Evolutionary conservation across 2,797 vertebrate species (phyloP).

Genomic region (Cyclopterus lumpus): DNA sequence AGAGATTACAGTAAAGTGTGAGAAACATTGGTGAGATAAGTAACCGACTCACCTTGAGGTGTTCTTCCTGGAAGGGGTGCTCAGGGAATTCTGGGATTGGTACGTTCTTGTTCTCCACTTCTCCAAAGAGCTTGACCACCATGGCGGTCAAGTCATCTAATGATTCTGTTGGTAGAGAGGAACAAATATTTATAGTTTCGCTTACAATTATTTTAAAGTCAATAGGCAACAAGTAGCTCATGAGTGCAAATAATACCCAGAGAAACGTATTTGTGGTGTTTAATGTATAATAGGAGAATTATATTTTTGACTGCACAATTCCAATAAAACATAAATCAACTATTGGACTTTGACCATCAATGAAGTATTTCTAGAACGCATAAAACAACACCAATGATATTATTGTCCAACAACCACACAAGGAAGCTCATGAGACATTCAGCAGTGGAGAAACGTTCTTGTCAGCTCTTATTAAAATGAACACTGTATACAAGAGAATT

Average conservation of each 20-base stretch:
- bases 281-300: background rate
- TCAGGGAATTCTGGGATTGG: conserved; percentile 95
- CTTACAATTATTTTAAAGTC: background rate
- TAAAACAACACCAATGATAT: background rate
- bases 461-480: background rate
- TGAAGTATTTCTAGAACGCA: background rate
- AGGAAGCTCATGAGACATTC: background rate
- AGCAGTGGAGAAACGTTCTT: background rate
- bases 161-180: conserved; percentile 83
- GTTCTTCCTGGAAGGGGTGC: conserved; percentile 95
- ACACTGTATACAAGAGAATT: background rate
- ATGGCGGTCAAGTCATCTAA: conserved; percentile 93
- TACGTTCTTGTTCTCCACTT: conserved; percentile 97
- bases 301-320: background rate
- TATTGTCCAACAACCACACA: background rate
- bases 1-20: background rate
- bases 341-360: background rate
- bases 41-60: conserved; percentile 87
- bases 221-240: background rate
- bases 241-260: background rate
- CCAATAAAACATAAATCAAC: background rate
- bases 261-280: background rate
- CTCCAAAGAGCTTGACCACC: conserved; percentile 93
- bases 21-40: background rate
- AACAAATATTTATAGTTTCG: background rate